Conservation (phyloP, 2,113 vertebrate species). For the Fregetta grallaria region DNA sequence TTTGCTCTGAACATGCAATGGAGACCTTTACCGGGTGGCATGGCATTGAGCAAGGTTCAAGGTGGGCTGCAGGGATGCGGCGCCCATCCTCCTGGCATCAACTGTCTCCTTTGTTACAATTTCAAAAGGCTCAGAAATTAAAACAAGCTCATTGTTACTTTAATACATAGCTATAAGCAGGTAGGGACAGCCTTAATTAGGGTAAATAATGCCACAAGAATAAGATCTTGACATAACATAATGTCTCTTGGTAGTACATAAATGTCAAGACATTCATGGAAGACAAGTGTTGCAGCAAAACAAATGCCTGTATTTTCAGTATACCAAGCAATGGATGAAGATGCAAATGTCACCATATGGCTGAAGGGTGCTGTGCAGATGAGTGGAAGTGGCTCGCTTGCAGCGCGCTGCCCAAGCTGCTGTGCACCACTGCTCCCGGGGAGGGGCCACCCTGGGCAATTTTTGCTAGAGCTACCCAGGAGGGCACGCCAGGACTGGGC, state of each 20-base stretch:
- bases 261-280: constrained; percentile 55
- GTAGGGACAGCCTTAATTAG: constrained; percentile 30
- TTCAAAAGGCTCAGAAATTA: background rate
- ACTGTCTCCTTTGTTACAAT: background rate
- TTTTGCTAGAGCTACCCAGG: background rate
- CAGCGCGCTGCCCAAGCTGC: accelerated
- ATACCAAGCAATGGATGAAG: background rate
- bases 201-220: constrained; percentile 40
- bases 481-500: background rate
- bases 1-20: accelerated
- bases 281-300: constrained; percentile 10
- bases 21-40: background rate
- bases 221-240: constrained; percentile 16
- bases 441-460: accelerated
- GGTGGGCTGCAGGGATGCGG: accelerated
- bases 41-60: accelerated
- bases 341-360: constrained; percentile 43
- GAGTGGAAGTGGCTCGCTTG: background rate
- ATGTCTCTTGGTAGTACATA: constrained; percentile 12
- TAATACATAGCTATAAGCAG: background rate
- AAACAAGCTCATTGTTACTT: background rate
- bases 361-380: background rate
- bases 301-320: constrained; percentile 27
- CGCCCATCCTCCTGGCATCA: background rate
- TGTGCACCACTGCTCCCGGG: accelerated